Evolutionary conservation across 2,797 vertebrate species (phyloP).

Genomic region (Clamator glandarius): DNA sequence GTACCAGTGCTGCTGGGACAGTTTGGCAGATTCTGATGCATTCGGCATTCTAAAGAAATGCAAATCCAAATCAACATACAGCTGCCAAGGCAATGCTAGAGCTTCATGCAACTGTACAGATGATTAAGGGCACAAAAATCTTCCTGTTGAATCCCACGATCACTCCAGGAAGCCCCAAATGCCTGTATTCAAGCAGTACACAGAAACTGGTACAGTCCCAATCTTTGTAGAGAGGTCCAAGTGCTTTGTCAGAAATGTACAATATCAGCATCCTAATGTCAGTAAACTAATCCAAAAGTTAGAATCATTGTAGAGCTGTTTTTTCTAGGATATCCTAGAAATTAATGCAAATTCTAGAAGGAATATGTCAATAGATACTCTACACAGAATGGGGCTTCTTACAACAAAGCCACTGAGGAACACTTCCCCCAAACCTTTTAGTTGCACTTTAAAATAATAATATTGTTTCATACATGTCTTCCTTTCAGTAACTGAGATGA

Average conservation of each 20-base stretch:
- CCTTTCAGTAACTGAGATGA: not conserved
- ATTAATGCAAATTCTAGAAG: not conserved
- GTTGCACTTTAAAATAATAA: not conserved
- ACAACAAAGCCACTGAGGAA: not conserved
- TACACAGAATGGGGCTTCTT: not conserved
- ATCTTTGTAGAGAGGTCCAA: not conserved
- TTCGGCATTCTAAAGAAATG: not conserved
- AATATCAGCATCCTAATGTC: not conserved
- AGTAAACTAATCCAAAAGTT: not conserved
- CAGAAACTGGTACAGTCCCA: not conserved
- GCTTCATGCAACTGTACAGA: not conserved
- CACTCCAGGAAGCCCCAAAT: not conserved
- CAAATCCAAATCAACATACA: not conserved
- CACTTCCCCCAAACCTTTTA: not conserved
- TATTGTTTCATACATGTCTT: not conserved
- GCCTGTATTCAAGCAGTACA: not conserved
- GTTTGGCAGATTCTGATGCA: not conserved
- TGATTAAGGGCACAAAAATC: not conserved
- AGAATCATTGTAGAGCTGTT: not conserved
- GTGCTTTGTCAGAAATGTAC: not conserved
- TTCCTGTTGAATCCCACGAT: not conserved
- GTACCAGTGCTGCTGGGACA: not conserved
- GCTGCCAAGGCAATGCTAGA: not conserved
- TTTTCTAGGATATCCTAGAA: not conserved
- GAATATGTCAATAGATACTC: not conserved